A percentile compares a stretch with the other conserved stretches of the same genome.
These are phyloP conservation scores for Hypotaenidia okinawae DNA, from an alignment of 2,797 vertebrate species.

Conservation along the genomic window DNA sequence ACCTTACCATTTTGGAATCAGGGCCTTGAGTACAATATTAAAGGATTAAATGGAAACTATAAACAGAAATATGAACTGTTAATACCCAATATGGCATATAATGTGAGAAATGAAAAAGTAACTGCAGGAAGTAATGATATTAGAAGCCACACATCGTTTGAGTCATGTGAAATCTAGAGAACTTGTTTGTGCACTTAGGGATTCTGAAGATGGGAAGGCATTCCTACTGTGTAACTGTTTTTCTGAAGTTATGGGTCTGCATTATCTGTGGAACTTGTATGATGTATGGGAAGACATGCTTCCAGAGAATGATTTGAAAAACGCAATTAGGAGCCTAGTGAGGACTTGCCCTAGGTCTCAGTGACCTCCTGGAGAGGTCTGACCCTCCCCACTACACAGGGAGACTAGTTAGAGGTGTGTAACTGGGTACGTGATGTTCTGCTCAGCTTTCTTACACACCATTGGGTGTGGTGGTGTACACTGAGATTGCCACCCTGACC, in stretches of 20 bases:
- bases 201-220: background rate
- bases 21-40: background rate
- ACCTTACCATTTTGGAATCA: background rate
- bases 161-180: background rate
- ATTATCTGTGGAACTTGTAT: background rate
- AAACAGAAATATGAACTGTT: background rate
- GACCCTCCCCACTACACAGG: accelerated
- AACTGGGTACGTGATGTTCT: background rate
- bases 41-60: background rate
- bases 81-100: background rate
- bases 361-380: background rate
- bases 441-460: background rate
- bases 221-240: background rate
- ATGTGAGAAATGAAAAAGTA: background rate
- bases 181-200: background rate
- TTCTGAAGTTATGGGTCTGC: background rate
- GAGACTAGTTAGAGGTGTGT: too few relatives aligned
- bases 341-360: background rate
- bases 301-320: background rate
- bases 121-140: background rate
- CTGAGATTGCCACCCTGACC: background rate
- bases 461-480: too few relatives aligned
- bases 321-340: accelerated
- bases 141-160: background rate
- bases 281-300: background rate